phyloP scores from a whole-genome alignment of 2,888 invertebrate species.

The Orthonevra nobilis region DNA sequence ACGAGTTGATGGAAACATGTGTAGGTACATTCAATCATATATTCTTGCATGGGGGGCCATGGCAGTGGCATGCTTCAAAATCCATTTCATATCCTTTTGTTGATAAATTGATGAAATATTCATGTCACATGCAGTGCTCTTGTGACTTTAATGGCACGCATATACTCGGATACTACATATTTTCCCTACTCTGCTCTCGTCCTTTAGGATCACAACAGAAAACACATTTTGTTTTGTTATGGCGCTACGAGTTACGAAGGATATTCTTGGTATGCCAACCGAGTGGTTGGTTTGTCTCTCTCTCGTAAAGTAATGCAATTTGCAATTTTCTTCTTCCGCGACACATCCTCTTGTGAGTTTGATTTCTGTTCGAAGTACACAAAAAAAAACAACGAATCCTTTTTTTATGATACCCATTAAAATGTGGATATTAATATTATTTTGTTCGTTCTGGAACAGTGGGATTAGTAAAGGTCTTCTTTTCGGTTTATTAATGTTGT shows the following conservation, averaged over 20 bases:
- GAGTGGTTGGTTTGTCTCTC: slow-evolving; percentile 28
- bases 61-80: slow-evolving; percentile 52
- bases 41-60: no score
- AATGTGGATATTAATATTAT: slow-evolving; percentile 60
- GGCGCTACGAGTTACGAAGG: not conserved
- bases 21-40: no score
- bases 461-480: slow-evolving; percentile 35
- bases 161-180: slow-evolving; percentile 17
- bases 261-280: slow-evolving; percentile 27
- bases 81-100: slow-evolving; percentile 61
- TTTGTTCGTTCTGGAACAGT: slow-evolving; percentile 20
- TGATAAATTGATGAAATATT: slow-evolving; percentile 70
- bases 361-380: slow-evolving; percentile 17
- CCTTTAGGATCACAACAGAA: slow-evolving; percentile 21
- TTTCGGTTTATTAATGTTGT: slow-evolving; percentile 41
- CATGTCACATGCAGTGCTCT: slow-evolving; percentile 68
- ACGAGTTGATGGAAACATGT: slow-evolving; percentile 31
- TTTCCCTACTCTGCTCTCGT: no score
- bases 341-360: slow-evolving; percentile 49
- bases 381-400: slow-evolving; percentile 15
- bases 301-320: slow-evolving; percentile 65
- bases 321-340: slow-evolving; percentile 59
- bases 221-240: slow-evolving; percentile 24
- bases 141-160: slow-evolving; percentile 59
- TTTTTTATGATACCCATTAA: slow-evolving; percentile 62